A percentile compares a stretch with the other conserved stretches of the same genome.
Evolutionary conservation across 2,797 vertebrate species (phyloP).

Genomic region (Corythornis leucogaster): DNA sequence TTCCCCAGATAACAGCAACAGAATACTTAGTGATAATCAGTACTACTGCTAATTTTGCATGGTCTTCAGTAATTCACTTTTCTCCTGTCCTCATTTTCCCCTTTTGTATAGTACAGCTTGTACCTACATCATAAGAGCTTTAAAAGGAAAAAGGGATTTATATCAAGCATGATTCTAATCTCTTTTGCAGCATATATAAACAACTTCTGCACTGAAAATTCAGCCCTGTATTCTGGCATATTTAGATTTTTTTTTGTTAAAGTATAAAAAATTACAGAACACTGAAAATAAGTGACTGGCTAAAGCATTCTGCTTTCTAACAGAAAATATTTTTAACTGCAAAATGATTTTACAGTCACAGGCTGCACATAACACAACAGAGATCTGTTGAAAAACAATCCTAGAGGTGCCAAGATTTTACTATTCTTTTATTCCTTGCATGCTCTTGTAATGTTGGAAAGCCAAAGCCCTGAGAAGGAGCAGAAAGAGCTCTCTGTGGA

Average conservation of each 20-base stretch:
- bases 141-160: constrained; percentile 36
- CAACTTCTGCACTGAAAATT: constrained; percentile 6
- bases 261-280: not conserved
- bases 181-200: constrained; percentile 7
- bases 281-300: not conserved
- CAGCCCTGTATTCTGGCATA: not conserved
- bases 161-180: constrained; percentile 31
- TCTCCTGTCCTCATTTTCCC: not conserved
- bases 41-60: not conserved
- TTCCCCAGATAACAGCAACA: not conserved
- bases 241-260: not conserved
- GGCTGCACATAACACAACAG: not conserved
- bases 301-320: not conserved
- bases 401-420: not conserved
- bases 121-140: constrained; percentile 8
- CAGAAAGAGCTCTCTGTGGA: not conserved
- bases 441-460: not conserved
- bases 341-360: not conserved
- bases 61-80: not conserved
- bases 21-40: not conserved
- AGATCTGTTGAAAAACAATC: not conserved
- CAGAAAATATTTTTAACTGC: not conserved
- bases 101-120: not conserved
- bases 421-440: not conserved
- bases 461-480: not conserved